Evolutionary conservation across 2,888 invertebrate species (phyloP).

Genomic region (Bellardia pandia): DNA sequence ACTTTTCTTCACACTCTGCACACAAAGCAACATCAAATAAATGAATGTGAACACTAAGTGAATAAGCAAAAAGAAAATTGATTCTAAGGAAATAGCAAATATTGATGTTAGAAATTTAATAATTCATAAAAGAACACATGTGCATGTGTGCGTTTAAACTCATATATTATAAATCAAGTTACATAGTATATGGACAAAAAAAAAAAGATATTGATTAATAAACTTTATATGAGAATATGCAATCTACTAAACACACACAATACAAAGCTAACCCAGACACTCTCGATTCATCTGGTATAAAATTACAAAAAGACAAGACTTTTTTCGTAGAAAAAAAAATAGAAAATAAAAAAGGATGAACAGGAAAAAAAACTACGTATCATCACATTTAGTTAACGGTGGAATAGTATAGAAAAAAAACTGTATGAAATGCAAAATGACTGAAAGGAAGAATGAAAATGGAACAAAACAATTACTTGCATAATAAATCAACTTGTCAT

Average conservation of each 20-base stretch:
- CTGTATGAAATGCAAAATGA: constrained; percentile 32
- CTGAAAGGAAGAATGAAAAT: constrained; percentile 68
- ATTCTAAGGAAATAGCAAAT: constrained; percentile 63
- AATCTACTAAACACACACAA: background rate
- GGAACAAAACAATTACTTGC: constrained; percentile 82
- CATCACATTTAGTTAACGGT: constrained; percentile 60
- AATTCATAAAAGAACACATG: constrained; percentile 43
- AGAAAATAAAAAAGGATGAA: background rate
- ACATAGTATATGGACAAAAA: constrained; percentile 8
- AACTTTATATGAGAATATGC: constrained; percentile 14
- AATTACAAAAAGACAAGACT: constrained; percentile 39
- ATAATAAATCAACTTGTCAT: constrained; percentile 82
- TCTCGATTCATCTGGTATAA: constrained; percentile 52
- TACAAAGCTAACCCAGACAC: constrained; percentile 37
- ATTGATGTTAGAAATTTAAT: constrained; percentile 72
- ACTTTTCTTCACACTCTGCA: background rate
- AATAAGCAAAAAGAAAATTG: constrained; percentile 24
- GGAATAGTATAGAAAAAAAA: constrained; percentile 25
- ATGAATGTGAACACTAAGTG: background rate
- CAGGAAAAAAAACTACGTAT: constrained; percentile 52
- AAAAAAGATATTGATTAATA: constrained; percentile 69
- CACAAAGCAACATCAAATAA: background rate
- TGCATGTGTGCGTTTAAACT: background rate
- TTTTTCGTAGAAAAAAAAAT: constrained; percentile 20
- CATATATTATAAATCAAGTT: constrained; percentile 53